A percentile compares a stretch with the other conserved stretches of the same genome.
These are phyloP conservation scores for Paracyclopina nana DNA, from an alignment of 1,140 invertebrate species.

Conservation along the genomic window DNA sequence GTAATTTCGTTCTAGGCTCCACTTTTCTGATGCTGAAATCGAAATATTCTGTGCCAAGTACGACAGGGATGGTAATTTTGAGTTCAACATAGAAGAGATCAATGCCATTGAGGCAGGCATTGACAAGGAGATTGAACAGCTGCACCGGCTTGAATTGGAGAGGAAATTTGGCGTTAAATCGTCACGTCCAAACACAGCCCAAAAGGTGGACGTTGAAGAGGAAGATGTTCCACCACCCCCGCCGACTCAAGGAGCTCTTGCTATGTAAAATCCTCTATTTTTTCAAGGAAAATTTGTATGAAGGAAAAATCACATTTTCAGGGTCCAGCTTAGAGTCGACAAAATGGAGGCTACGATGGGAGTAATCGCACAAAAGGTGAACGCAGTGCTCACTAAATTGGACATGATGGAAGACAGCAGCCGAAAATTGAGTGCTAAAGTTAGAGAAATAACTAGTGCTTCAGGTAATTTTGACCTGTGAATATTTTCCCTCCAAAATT, in stretches of 20 bases:
- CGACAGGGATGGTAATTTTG: conserved; percentile 32
- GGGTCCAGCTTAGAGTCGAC: not conserved
- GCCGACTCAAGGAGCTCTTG: not conserved
- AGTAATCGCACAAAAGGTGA: not conserved
- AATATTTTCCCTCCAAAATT: not conserved
- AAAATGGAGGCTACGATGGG: not conserved
- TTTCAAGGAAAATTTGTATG: not conserved
- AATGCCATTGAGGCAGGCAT: not conserved
- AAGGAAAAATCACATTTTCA: not conserved
- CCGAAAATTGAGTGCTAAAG: not conserved
- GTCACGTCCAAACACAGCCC: not conserved
- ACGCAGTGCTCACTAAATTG: not conserved
- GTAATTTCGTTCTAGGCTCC: conserved; percentile 29
- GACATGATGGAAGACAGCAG: not conserved
- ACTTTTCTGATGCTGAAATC: conserved; percentile 43
- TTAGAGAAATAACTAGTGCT: not conserved
- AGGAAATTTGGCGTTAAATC: not conserved
- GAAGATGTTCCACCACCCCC: not conserved
- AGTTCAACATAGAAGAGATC: conserved; percentile 2
- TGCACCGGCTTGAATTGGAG: not conserved
- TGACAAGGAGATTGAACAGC: not conserved
- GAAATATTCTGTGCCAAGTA: conserved; percentile 44
- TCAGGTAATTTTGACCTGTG: not conserved
- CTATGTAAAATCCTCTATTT: not conserved
- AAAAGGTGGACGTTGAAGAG: not conserved